Evolutionary conservation across 2,113 vertebrate species (phyloP).

Genomic region (Cyprinodon variegatus): DNA sequence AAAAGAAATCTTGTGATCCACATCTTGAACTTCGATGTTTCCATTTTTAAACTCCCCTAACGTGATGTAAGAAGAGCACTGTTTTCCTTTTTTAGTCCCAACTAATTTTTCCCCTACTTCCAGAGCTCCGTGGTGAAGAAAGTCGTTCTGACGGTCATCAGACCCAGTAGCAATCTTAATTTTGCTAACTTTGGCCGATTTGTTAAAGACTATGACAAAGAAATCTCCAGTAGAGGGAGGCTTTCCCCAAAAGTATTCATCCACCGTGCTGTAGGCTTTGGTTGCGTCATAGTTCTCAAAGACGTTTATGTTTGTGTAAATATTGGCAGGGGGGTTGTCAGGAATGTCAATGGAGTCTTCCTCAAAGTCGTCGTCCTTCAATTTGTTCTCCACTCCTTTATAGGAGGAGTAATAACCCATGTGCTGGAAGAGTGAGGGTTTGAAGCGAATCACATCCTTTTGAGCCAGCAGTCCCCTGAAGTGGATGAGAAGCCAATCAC

Average conservation of each 20-base stretch:
- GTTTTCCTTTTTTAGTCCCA: conserved; percentile 86
- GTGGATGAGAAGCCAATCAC: conserved; percentile 96
- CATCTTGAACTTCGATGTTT: conserved; percentile 90
- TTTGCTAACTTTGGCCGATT: conserved; percentile 89
- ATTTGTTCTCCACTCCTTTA: conserved; percentile 95
- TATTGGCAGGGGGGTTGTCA: conserved; percentile 92
- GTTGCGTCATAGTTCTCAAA: conserved; percentile 95
- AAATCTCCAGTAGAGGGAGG: conserved; percentile 91
- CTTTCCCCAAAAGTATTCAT: conserved; percentile 98
- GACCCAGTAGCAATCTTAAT: conserved; percentile 94
- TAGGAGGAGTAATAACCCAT: conserved; percentile 99
- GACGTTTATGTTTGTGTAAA: conserved; percentile 95
- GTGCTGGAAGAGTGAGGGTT: conserved; percentile 98
- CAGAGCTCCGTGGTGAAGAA: conserved; percentile 91
- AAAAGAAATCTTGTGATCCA: conserved; percentile 94
- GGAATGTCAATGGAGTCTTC: conserved; percentile 95
- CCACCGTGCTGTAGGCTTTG: conserved; percentile 94
- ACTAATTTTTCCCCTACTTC: conserved; percentile 91
- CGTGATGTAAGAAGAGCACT: conserved; percentile 89
- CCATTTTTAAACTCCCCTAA: conserved; percentile 95
- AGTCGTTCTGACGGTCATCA: conserved; percentile 94
- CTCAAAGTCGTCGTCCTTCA: conserved; percentile 98
- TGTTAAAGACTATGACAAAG: conserved; percentile 91
- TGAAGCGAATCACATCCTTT: conserved; percentile 92
- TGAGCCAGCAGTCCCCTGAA: conserved; percentile 93